Evolutionary conservation across 2,888 invertebrate species (phyloP).

Genomic region (Theristus sp.): DNA sequence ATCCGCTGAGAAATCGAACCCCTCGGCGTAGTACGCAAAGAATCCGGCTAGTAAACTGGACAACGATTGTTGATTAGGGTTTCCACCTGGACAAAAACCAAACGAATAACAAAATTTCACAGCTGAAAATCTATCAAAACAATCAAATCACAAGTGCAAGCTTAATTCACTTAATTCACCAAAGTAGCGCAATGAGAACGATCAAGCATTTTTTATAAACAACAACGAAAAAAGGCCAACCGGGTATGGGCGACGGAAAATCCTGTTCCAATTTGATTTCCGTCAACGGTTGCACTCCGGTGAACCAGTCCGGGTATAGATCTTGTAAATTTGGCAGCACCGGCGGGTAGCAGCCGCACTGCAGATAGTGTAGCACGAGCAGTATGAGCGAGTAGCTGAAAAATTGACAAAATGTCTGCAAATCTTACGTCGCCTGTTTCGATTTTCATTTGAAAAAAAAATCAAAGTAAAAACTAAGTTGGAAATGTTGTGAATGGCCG

Average conservation of each 20-base stretch:
- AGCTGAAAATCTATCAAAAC: too few species aligned
- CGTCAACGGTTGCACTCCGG: conserved; percentile 7
- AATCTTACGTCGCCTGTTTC: too few species aligned
- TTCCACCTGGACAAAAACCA: not conserved
- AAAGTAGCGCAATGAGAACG: not conserved
- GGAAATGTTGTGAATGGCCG: too few species aligned
- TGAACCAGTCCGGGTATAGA: conserved; percentile 15
- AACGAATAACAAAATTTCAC: too few species aligned
- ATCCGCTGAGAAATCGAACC: conserved; percentile 15
- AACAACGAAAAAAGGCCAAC: conserved; percentile 1
- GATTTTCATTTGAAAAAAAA: too few species aligned
- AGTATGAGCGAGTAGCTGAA: conserved; percentile 23
- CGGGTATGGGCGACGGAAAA: conserved; percentile 9
- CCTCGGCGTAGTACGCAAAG: conserved; percentile 19
- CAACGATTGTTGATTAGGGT: conserved; percentile 3
- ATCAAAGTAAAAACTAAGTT: too few species aligned
- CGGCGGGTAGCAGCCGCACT: conserved; percentile 18
- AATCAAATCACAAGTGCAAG: not conserved
- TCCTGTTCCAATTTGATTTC: conserved; percentile 12
- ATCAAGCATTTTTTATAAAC: not conserved
- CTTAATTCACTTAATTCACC: too few species aligned
- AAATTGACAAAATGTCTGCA: too few species aligned
- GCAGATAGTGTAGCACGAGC: conserved; percentile 24
- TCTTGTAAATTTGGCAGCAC: conserved; percentile 24
- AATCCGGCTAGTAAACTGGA: conserved; percentile 22